These are phyloP conservation scores for Vanacampus margaritifer DNA, from an alignment of 2,113 vertebrate species.

Conservation along the genomic window DNA sequence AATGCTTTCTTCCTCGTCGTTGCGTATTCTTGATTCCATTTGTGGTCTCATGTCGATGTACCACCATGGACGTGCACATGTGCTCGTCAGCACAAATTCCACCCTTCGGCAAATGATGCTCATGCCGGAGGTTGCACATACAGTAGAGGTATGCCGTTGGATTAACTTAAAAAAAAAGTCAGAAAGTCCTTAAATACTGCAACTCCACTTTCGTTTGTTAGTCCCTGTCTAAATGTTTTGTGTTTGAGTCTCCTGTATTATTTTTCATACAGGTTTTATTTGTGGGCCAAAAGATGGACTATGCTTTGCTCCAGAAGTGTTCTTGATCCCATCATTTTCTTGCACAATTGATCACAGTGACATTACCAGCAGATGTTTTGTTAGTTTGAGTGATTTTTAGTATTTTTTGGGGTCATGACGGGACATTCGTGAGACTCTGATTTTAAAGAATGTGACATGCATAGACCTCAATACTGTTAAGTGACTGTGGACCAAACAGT, in stretches of 20 bases:
- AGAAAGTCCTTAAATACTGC: slow-evolving; percentile 16
- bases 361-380: slow-evolving; percentile 49
- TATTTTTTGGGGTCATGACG: too few species aligned
- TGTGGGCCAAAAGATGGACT: slow-evolving; percentile 51
- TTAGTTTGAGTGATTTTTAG: slow-evolving; percentile 12
- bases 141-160: slow-evolving; percentile 15
- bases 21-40: slow-evolving; percentile 28
- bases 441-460: slow-evolving; percentile 62
- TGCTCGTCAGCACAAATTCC: neutral
- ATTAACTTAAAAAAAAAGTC: neutral
- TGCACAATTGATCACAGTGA: slow-evolving; percentile 59
- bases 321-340: slow-evolving; percentile 48
- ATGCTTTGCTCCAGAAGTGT: slow-evolving; percentile 51
- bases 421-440: slow-evolving; percentile 58
- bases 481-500: slow-evolving; percentile 41
- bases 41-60: slow-evolving; percentile 19
- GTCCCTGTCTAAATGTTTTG: slow-evolving; percentile 28
- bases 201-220: slow-evolving; percentile 6
- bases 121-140: slow-evolving; percentile 30
- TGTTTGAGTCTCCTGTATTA: slow-evolving; percentile 10
- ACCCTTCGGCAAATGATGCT: slow-evolving; percentile 29
- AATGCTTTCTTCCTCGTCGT: slow-evolving; percentile 6
- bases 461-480: slow-evolving; percentile 66
- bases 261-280: slow-evolving; percentile 19
- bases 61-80: slow-evolving; percentile 10